These are phyloP conservation scores for Sphenopsis melanotis DNA, from an alignment of 2,797 vertebrate genomes.

Conservation along the genomic window DNA sequence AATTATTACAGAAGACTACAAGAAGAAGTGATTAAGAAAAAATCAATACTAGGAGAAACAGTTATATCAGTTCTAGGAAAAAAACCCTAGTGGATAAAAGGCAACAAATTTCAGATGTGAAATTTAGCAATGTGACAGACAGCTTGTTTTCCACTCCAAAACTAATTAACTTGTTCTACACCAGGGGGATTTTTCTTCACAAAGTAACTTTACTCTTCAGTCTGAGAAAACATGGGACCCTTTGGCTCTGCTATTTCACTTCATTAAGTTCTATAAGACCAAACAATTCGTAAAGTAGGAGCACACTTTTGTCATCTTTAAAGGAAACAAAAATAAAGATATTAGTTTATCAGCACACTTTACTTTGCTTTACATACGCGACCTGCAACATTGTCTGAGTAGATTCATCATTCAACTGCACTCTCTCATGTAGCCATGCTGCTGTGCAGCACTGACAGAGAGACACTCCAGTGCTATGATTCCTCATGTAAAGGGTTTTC, in stretches of 20 bases:
- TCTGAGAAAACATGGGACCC: background rate
- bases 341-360: background rate
- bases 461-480: background rate
- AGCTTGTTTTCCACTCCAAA: background rate
- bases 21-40: constrained; percentile 36
- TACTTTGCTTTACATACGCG: background rate
- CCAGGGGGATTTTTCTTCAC: background rate
- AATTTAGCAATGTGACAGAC: background rate
- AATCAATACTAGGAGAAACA: background rate
- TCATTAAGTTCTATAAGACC: background rate
- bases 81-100: background rate
- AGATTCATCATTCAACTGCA: background rate
- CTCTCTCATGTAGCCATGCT: background rate
- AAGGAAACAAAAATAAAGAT: background rate
- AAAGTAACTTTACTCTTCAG: background rate
- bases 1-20: constrained; percentile 27
- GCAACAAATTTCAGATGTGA: background rate
- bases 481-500: background rate
- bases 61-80: background rate
- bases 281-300: background rate
- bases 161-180: background rate
- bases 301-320: background rate
- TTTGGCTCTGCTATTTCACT: background rate
- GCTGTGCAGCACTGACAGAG: background rate
- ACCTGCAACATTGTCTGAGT: background rate